phyloP scores from a whole-genome alignment of 2,888 invertebrate species.

The Scaptomyza cyrtandrae region DNA sequence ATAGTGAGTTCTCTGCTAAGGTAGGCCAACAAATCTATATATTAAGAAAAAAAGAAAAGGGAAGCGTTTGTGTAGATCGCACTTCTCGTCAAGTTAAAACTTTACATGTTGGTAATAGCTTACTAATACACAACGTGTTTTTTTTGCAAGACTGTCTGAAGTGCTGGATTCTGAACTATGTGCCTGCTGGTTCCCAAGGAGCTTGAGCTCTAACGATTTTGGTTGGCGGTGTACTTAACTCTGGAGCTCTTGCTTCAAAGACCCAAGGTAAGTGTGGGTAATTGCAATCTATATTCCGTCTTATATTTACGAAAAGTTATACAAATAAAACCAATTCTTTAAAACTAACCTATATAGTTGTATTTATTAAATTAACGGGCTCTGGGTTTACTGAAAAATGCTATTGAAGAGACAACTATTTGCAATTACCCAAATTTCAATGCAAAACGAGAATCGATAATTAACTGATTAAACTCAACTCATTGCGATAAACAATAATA shows the following conservation, averaged over 20 bases:
- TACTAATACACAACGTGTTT: conserved; percentile 75
- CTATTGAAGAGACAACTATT: not conserved
- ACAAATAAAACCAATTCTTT: conserved; percentile 20
- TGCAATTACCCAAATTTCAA: not conserved
- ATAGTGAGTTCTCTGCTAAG: conserved; percentile 41
- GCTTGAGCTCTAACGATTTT: conserved; percentile 41
- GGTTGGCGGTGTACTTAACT: conserved; percentile 38
- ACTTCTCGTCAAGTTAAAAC: conserved; percentile 39
- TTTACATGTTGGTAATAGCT: conserved; percentile 39
- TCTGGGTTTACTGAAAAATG: not conserved
- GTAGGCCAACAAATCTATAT: conserved; percentile 28
- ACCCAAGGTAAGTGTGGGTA: conserved; percentile 60
- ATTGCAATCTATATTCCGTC: conserved; percentile 7
- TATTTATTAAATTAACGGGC: not conserved
- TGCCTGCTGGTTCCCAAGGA: conserved; percentile 38
- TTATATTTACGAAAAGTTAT: conserved; percentile 4
- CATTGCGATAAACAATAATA: not conserved
- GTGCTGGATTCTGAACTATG: conserved; percentile 57
- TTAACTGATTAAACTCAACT: not conserved
- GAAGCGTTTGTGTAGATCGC: conserved; percentile 42
- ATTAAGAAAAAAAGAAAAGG: conserved; percentile 5
- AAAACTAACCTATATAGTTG: not conserved
- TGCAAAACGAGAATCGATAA: not conserved
- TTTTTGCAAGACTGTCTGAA: conserved; percentile 76
- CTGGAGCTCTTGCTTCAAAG: conserved; percentile 28